Evolutionary conservation across 2,797 vertebrate genomes (phyloP), one percentile per base, ranked within the genome.

Genomic region (Orestias chungarensis): DNA sequence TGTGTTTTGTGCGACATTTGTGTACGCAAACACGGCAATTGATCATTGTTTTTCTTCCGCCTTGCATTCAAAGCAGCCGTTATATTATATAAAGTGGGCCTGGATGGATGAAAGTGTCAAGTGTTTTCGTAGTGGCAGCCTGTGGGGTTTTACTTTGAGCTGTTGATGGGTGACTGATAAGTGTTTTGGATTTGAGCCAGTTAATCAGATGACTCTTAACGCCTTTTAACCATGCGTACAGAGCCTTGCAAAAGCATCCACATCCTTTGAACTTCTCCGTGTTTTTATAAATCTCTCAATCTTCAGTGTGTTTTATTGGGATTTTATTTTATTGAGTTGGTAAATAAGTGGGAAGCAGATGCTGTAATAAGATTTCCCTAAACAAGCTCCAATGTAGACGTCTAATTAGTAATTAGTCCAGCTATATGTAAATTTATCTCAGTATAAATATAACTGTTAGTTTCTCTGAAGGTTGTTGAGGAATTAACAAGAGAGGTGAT

Each of bases 1-100:
- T 78, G 73, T 80, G 79, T 84, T 74, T 43, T 82, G 64, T 84
- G 78, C 84, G 88, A 85, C 78, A 81, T 89, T 88, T 91, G 67
- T 88, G 75, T 84, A 79, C 76, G 86, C 81, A 88, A 88, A 81
- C 69, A n/a, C 78, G 31, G 65, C 70, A 73, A 86, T 81, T 88
- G 87, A 91, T 90, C 64, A 43, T 73, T 81, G 71, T 81, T 79
- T 77, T 78, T 65, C 75, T 65, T 72, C 71, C 75, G 57, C 44
- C 33, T 70, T 75, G 73, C 64, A 55, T 83, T 90, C 80, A 89
- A 84, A 82, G 78, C 73, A 50, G 68, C 75, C 66, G 88, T 87
- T 87, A 86, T 83, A 42, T 50, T 42, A 66, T 46, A 49, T 40
- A 52, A 80, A 82, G 66, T 78, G 74, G 57, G 27, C 62, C 38